Conservation (phyloP, 1,140 invertebrate genomes). For the Varroa destructor region DNA sequence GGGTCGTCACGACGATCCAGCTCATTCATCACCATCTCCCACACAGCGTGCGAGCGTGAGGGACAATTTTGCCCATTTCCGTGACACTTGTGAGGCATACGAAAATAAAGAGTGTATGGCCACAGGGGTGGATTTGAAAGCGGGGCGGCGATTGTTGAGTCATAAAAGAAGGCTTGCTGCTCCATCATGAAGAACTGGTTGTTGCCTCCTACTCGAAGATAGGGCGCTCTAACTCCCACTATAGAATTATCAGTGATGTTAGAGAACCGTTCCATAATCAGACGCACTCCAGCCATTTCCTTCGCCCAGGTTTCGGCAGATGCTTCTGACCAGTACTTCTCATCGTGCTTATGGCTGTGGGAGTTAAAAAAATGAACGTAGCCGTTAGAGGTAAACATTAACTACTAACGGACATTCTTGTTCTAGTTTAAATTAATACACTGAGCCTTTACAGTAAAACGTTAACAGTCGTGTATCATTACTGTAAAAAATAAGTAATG, state of each 20-base stretch:
- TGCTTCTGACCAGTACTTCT: conserved; percentile 84
- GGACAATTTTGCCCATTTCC: conserved; percentile 79
- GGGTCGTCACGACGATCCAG: conserved; percentile 80
- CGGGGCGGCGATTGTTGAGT: conserved; percentile 84
- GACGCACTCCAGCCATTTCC: conserved; percentile 88
- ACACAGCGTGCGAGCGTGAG: conserved; percentile 72
- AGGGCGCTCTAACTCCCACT: conserved; percentile 81
- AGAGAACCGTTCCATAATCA: conserved; percentile 78
- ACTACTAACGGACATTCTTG: neutral
- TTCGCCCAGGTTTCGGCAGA: conserved; percentile 85
- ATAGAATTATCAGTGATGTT: conserved; percentile 86
- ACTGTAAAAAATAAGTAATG: neutral
- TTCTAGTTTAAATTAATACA: neutral
- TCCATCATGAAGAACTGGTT: conserved; percentile 97
- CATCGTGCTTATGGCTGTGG: conserved; percentile 70
- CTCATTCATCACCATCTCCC: conserved; percentile 98
- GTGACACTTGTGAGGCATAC: conserved; percentile 86
- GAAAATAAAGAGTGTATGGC: conserved; percentile 95
- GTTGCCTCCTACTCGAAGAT: conserved; percentile 81
- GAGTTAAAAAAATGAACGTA: neutral
- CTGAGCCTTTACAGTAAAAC: neutral
- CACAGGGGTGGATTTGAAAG: conserved; percentile 80
- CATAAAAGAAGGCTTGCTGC: conserved; percentile 86
- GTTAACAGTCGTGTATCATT: neutral
- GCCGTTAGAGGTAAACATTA: neutral